Evolutionary conservation across 2,888 invertebrate genomes (phyloP).

Genomic region (Phoenoteleia sp.): DNA sequence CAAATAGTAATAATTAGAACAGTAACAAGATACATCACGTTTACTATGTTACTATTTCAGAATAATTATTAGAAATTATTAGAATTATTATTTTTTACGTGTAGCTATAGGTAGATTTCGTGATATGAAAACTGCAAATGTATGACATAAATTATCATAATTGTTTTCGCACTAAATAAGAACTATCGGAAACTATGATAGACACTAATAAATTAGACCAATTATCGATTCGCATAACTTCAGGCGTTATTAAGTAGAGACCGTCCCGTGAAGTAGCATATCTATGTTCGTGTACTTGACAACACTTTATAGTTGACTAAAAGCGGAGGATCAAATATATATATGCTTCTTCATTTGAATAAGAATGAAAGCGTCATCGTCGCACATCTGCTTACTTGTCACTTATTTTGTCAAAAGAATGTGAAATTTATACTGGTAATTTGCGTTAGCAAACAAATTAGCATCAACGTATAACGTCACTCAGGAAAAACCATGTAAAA

Average conservation of each 20-base stretch:
- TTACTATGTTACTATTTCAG: too few relatives aligned
- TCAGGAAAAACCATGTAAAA: too few relatives aligned
- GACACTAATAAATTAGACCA: slow-evolving; percentile 17
- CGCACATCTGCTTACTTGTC: neutral
- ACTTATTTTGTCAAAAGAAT: neutral
- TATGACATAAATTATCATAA: neutral
- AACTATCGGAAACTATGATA: neutral
- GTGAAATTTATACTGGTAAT: neutral
- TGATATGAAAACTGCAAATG: neutral
- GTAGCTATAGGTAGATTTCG: too few relatives aligned
- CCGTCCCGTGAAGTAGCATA: neutral
- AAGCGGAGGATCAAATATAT: slow-evolving; percentile 4
- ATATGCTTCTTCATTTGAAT: slow-evolving; percentile 8
- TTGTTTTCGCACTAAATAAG: neutral
- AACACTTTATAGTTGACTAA: slow-evolving; percentile 13
- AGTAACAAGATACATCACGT: too few relatives aligned
- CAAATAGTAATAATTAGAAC: too few relatives aligned
- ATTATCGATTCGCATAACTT: slow-evolving; percentile 25
- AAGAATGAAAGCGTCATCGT: slow-evolving; percentile 4
- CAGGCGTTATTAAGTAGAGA: neutral
- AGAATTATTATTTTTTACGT: too few relatives aligned
- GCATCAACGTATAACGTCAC: too few relatives aligned
- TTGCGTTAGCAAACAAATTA: too few relatives aligned
- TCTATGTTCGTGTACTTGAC: slow-evolving; percentile 6
- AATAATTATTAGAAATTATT: too few relatives aligned